These are phyloP conservation scores for Drosophila ananassae DNA, from an alignment of 1,140 invertebrate genomes.

Conservation along the genomic window DNA sequence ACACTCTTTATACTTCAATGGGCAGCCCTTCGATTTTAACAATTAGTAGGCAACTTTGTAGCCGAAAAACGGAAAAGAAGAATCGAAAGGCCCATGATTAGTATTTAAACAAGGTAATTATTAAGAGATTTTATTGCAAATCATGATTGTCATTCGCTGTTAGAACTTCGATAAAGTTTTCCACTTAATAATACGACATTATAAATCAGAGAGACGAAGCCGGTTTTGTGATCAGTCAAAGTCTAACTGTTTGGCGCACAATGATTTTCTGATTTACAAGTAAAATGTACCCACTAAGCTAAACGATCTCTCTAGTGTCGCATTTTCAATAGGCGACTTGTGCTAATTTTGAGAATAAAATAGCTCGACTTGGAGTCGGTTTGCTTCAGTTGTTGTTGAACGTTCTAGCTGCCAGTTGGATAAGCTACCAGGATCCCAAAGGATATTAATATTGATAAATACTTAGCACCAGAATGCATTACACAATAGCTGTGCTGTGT, in stretches of 20 bases:
- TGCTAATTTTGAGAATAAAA: conserved; percentile 69
- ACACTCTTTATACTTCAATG: conserved; percentile 35
- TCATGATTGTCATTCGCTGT: conserved; percentile 35
- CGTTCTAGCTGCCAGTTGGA: conserved; percentile 43
- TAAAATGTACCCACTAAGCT: conserved; percentile 37
- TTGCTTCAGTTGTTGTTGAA: conserved; percentile 51
- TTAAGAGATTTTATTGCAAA: conserved; percentile 52
- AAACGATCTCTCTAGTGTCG: conserved; percentile 28
- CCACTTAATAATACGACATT: conserved; percentile 69
- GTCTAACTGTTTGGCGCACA: conserved; percentile 45
- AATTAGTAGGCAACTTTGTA: conserved; percentile 12
- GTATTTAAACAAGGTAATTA: conserved; percentile 41
- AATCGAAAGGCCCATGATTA: conserved; percentile 21
- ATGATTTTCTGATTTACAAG: conserved; percentile 55
- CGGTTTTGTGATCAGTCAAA: conserved; percentile 71
- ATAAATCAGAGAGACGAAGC: conserved; percentile 59
- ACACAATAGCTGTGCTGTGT: conserved; percentile 31
- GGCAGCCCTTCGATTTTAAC: conserved; percentile 29
- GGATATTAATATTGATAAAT: not conserved
- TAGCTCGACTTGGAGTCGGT: conserved; percentile 25
- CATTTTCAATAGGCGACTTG: conserved; percentile 30
- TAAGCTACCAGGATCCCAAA: conserved; percentile 3
- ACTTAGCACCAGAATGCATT: conserved; percentile 30
- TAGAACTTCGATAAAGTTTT: conserved; percentile 33
- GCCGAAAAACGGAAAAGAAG: conserved; percentile 9